Base-by-base conservation (phyloP, 2,888 invertebrate genomes). In the Tetheella fluctuosa region DNA sequence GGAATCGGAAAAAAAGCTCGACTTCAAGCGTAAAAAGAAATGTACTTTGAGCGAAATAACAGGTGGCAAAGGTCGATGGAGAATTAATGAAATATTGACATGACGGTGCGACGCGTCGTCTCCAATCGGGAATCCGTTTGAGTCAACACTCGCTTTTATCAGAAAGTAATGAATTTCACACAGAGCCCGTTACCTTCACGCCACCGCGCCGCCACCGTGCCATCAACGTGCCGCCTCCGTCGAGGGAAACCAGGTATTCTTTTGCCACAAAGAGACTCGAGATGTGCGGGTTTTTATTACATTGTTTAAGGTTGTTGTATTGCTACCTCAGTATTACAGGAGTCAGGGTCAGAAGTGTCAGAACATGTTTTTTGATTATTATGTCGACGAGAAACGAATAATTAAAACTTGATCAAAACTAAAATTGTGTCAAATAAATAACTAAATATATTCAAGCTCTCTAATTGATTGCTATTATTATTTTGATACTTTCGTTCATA, bases 111-210 rank as follows among this genome's bases (percentile, higher is more conserved):
- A n/a, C 39, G 39, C 39, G n/a, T 39, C 39, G 6, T 1, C n/a
- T 39, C 39, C 39, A 39, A 39, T 39, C 39, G 39, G 39, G n/a
- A 39, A 39, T n/a, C 39, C 39, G n/a, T n/a, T 39, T 7, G n/a
- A 39, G n/a, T 20, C 20, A 42, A 20, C 20, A n/a, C 48, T 48
- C 48, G 8, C 17, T 48, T 17, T 48, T 48, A 48, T 48, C 48
- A 48, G 10, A 48, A 20, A 48, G 20, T 48, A 48, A 48, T 48
- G 48, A 48, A 48, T 17, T 48, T 48, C 10, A 20, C 20, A 7
- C 20, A 17, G 3, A 20, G 7, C 1, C 48, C 17, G 10, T n/a
- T 7, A 8, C 48, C 39, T 15, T 2, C 15, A 2, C 17, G 20
- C 17, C 20, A 17, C 48, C 10, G 20, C 2, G 10, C 34, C n/a